Evolutionary conservation across 2,888 invertebrate genomes (phyloP).

Genomic region (Hartigia nigra): DNA sequence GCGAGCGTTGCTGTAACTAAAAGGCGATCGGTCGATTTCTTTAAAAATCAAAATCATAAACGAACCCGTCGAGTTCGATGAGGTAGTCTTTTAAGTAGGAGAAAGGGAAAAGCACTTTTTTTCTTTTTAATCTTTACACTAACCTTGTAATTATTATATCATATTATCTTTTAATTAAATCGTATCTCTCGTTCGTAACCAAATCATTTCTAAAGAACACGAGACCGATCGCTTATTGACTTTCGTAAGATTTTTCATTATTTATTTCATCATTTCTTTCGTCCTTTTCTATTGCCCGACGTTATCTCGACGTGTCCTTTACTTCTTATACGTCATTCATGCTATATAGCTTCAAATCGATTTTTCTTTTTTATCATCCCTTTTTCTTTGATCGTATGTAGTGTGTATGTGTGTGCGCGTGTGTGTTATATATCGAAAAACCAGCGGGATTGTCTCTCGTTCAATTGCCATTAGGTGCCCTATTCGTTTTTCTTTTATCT

Average conservation of each 20-base stretch:
- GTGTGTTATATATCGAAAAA: not conserved
- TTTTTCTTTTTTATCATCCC: not conserved
- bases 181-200: no score
- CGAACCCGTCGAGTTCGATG: constrained; percentile 25
- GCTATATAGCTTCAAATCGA: not conserved
- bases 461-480: not conserved
- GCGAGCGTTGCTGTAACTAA: constrained; percentile 34
- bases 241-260: no score
- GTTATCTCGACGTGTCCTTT: no score
- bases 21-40: not conserved
- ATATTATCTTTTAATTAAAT: no score
- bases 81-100: constrained; percentile 35
- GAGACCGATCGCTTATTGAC: not conserved
- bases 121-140: no score
- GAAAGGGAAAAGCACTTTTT: constrained; percentile 26
- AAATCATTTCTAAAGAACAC: constrained; percentile 11
- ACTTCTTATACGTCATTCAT: no score
- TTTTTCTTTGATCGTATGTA: not conserved
- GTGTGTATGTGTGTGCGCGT: not conserved
- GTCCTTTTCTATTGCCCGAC: no score
- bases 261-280: no score
- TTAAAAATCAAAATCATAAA: not conserved
- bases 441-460: not conserved
- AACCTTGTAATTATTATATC: no score
- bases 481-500: not conserved